Base-by-base conservation (phyloP, 2,113 vertebrate species). In the Nematolebias whitei region DNA sequence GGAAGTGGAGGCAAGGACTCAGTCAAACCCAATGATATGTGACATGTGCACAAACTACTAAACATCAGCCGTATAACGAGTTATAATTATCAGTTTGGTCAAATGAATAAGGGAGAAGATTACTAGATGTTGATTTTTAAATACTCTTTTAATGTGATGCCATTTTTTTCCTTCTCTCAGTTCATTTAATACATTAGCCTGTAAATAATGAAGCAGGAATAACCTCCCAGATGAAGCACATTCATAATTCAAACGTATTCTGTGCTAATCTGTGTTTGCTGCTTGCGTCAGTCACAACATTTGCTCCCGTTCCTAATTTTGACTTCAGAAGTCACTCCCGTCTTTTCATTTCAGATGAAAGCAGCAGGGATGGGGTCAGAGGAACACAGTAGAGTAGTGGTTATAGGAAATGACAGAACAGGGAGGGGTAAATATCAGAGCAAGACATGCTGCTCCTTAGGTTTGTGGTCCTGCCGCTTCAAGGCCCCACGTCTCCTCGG, bases 141-240 rank as follows among this genome's bases (percentile, higher is more conserved):
- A 43, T 16, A 48, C 51, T 16, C 13, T 6, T 35, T 35, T 35
- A 8, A 8, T 35, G 16, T 45, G 63, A 2, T 0, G 7, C 23
- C 39, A 56, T 47, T 59, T 0, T 55, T 19, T 49, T n/a, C 44
- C 66, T 50, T 62, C 48, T 20, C 40, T 12, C 15, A 35, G 29
- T 56, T 66, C n/a, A 26, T 76, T 64, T 74, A 64, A 15, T 74
- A 59, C 19, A 57, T 56, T 57, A n/a, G 7, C 13, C 2, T 32
- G 69, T 86, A 85, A 87, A 88, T 86, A 79, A 88, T 88, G 63
- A 39, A 87, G 57, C 62, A 18, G 45, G 60, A 76, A 61, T 72
- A 65, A 61, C 51, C 40, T 22, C 14, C 53, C 83, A 75, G 80
- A 71, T 78, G 49, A 56, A 51, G 32, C 12, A 4, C 67, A 82